Percentiles rank a stretch among this genome's conserved stretches.
phyloP scores from a whole-genome alignment of 2,113 vertebrate genomes.

The Aplodontia rufa region DNA sequence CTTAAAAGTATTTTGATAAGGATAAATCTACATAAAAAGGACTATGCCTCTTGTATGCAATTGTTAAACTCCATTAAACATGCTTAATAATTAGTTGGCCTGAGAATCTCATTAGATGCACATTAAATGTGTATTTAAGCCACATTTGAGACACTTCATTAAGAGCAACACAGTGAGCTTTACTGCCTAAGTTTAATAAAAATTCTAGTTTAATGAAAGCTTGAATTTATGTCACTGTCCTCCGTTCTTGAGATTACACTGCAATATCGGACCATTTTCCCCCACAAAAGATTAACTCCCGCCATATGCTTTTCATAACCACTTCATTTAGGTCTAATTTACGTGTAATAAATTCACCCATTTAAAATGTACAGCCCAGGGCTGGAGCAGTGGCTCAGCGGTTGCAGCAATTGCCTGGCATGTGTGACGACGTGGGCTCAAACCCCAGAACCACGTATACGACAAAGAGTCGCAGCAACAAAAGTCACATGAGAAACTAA shows the following conservation, averaged over 20 bases:
- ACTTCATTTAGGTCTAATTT: neutral
- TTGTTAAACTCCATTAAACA: slow-evolving; percentile 59
- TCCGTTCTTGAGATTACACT: neutral
- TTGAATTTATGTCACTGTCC: neutral
- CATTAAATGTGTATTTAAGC: slow-evolving; percentile 66
- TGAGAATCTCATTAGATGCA: slow-evolving; percentile 49
- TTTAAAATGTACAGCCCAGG: neutral
- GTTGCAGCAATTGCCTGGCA: too few relatives aligned
- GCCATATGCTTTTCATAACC: neutral
- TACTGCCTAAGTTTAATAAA: slow-evolving; percentile 26
- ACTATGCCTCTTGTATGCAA: neutral
- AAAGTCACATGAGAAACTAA: too few relatives aligned
- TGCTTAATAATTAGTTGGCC: slow-evolving; percentile 60
- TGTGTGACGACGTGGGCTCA: too few relatives aligned
- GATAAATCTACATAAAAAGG: slow-evolving; percentile 18
- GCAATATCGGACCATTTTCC: accelerated
- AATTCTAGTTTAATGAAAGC: slow-evolving; percentile 14
- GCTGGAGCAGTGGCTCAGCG: too few relatives aligned
- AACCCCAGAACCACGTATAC: too few relatives aligned
- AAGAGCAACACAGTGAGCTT: neutral
- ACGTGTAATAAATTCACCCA: neutral
- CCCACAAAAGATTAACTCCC: neutral
- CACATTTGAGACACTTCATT: slow-evolving; percentile 48
- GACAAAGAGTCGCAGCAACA: too few relatives aligned
- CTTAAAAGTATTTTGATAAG: slow-evolving; percentile 64